phyloP scores from a whole-genome alignment of 2,888 invertebrate species.

The Oxycera nigricornis region DNA sequence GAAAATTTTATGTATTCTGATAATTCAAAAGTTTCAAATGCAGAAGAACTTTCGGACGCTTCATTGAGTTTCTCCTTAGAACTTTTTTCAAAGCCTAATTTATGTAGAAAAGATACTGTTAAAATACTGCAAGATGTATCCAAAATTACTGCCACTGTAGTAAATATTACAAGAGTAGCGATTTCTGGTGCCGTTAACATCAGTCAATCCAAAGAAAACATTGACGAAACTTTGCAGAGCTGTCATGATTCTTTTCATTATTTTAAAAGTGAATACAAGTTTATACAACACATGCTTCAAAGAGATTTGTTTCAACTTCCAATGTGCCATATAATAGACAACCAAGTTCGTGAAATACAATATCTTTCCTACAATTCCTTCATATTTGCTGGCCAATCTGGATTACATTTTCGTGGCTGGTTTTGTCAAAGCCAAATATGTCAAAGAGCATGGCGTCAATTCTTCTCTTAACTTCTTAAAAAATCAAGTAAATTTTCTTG shows the following conservation, averaged over 20 bases:
- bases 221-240: background rate
- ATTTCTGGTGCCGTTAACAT: no score
- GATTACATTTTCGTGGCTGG: background rate
- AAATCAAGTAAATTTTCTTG: background rate
- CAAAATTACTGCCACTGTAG: background rate
- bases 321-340: background rate
- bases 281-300: background rate
- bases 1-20: no score
- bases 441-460: background rate
- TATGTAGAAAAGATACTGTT: background rate
- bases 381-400: background rate
- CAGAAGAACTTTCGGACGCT: background rate
- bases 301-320: background rate
- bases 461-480: background rate
- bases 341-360: background rate
- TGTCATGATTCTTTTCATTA: background rate
- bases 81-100: background rate
- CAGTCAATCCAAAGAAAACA: background rate
- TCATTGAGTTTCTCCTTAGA: background rate
- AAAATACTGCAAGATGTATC: background rate
- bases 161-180: background rate
- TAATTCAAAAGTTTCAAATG: background rate
- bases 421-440: background rate
- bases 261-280: background rate
- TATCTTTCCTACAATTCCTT: conserved; percentile 23